Conservation (phyloP, 30 jellyfish, hydroid and myxozoan genomes). For the Aurelia aurita complex sp. Pacific region DNA sequence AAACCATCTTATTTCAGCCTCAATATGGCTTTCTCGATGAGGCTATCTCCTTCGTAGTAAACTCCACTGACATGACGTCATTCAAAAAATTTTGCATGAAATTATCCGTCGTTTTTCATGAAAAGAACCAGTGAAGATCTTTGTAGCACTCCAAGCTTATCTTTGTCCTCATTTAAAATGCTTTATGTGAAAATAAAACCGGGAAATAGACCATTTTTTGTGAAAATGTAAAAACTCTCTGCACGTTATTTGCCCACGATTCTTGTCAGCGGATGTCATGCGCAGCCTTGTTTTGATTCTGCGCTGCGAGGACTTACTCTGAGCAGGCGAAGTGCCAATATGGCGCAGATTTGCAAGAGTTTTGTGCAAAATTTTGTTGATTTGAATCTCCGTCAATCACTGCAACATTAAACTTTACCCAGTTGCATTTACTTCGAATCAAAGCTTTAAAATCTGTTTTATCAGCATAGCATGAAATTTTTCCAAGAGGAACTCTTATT, state of each 20-base stretch:
- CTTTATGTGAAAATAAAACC: too few species aligned
- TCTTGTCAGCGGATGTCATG: slow-evolving; percentile 61
- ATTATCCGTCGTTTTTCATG: too few species aligned
- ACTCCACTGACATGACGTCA: too few species aligned
- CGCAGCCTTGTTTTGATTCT: slow-evolving; percentile 58
- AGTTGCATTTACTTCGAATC: background rate
- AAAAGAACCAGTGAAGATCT: too few species aligned
- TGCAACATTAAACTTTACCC: slow-evolving; percentile 19
- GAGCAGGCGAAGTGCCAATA: slow-evolving; percentile 43
- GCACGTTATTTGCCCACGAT: too few species aligned
- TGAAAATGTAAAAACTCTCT: too few species aligned
- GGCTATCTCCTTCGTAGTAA: too few species aligned
- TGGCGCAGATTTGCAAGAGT: slow-evolving; percentile 49
- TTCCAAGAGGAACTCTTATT: slow-evolving; percentile 15
- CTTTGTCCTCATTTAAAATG: too few species aligned
- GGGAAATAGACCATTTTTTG: too few species aligned
- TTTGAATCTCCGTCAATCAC: slow-evolving; percentile 74
- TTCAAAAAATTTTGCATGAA: too few species aligned
- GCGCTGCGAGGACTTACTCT: slow-evolving; percentile 25
- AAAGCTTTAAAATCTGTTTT: slow-evolving; percentile 18
- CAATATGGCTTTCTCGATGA: background rate
- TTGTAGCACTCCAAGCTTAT: too few species aligned
- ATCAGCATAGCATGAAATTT: slow-evolving; percentile 36
- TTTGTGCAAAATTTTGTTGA: background rate
- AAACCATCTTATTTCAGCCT: background rate